phyloP scores from a whole-genome alignment of 2,113 vertebrate species.

The Aplodontia rufa region DNA sequence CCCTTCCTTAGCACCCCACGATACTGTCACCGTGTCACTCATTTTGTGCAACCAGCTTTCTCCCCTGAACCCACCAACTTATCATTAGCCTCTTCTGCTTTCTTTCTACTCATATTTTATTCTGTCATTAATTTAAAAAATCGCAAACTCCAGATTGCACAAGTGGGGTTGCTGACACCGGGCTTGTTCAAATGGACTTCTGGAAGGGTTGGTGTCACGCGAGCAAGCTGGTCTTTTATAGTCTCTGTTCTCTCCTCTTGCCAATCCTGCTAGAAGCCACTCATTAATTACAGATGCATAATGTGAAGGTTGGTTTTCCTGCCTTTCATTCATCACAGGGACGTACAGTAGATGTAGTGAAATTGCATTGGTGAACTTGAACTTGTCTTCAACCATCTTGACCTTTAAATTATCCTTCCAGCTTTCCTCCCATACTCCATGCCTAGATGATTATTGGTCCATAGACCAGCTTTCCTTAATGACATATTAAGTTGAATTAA shows the following conservation, averaged over 20 bases:
- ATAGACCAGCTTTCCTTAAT: slow-evolving; percentile 63
- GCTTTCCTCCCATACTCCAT: neutral
- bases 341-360: slow-evolving; percentile 40
- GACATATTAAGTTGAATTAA: slow-evolving; percentile 63
- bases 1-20: neutral
- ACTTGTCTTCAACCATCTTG: slow-evolving; percentile 56
- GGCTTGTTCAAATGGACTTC: neutral
- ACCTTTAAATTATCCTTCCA: slow-evolving; percentile 71
- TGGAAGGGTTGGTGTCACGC: neutral
- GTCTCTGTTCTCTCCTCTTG: slow-evolving; percentile 36
- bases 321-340: slow-evolving; percentile 53
- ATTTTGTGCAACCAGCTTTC: neutral
- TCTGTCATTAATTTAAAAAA: neutral
- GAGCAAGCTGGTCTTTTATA: slow-evolving; percentile 22
- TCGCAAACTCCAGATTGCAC: neutral
- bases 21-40: neutral
- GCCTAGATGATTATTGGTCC: slow-evolving; percentile 45
- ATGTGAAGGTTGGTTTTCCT: slow-evolving; percentile 62
- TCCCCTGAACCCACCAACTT: neutral
- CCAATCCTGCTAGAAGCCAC: slow-evolving; percentile 45
- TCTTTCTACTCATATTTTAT: slow-evolving; percentile 12
- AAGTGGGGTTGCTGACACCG: neutral
- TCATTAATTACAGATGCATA: slow-evolving; percentile 72
- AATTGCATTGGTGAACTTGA: slow-evolving; percentile 61
- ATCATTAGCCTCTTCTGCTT: neutral